A percentile compares a stretch with the other conserved stretches of the same genome.
These are phyloP conservation scores for Exocentrus adspersus DNA, from an alignment of 2,888 invertebrate genomes.

Conservation along the genomic window DNA sequence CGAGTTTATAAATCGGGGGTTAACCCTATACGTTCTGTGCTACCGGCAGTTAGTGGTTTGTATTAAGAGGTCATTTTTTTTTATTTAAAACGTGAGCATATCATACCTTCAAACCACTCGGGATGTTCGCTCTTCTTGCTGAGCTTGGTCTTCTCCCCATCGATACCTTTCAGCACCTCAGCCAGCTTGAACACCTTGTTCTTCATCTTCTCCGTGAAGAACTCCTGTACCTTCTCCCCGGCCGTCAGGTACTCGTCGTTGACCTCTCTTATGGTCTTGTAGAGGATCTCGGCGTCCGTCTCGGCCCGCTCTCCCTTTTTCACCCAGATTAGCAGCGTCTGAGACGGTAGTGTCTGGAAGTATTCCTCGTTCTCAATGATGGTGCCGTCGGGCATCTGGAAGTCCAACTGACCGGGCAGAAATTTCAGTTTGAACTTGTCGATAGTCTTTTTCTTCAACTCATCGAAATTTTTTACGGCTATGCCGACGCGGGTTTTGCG, in stretches of 20 bases:
- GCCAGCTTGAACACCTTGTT: slow-evolving; percentile 66
- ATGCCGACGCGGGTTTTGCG: slow-evolving; percentile 76
- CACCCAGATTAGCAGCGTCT: slow-evolving; percentile 75
- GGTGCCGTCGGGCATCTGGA: slow-evolving; percentile 72
- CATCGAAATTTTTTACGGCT: slow-evolving; percentile 73
- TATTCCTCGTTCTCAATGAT: slow-evolving; percentile 81
- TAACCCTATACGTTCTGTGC: no score
- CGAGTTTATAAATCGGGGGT: no score
- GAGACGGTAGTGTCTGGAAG: slow-evolving; percentile 76
- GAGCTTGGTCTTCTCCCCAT: slow-evolving; percentile 68
- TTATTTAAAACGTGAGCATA: no score
- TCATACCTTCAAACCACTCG: slow-evolving; percentile 81
- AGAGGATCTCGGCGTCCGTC: slow-evolving; percentile 75
- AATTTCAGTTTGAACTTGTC: slow-evolving; percentile 66
- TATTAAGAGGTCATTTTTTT: no score
- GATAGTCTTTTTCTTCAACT: slow-evolving; percentile 75
- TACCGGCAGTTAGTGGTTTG: no score
- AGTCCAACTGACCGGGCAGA: slow-evolving; percentile 52
- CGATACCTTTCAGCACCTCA: slow-evolving; percentile 61
- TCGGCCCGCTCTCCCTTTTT: slow-evolving; percentile 59
- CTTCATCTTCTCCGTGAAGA: slow-evolving; percentile 76
- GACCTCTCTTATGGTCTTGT: slow-evolving; percentile 74
- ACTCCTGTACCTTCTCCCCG: slow-evolving; percentile 77
- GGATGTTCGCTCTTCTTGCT: slow-evolving; percentile 74
- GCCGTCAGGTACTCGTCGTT: slow-evolving; percentile 76